Base-by-base conservation (phyloP, 2,797 vertebrate species). In the Fistularia commersonii region DNA sequence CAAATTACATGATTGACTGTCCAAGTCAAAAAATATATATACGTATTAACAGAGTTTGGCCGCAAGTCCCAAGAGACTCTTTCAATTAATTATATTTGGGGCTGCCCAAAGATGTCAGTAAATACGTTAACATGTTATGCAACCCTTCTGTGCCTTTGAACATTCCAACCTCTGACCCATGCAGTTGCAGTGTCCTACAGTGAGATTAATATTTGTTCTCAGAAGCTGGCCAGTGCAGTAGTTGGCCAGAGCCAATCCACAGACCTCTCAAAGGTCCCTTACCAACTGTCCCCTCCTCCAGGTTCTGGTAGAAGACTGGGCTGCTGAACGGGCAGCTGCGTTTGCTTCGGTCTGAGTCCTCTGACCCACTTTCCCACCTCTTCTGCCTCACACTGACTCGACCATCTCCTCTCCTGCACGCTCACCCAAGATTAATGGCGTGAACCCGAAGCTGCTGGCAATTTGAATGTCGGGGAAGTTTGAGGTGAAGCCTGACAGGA, bases 331-430 rank as follows among this genome's bases (percentile, higher is more conserved):
- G 85, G 80, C 89, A 91, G 82, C 83, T 90, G 88, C 77, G 76
- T 84, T 84, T 58, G 87, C 81, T 87, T 85, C 86, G 88, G 89
- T 92, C 87, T 58, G 82, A 79, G 87, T 89, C 85, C 83, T 85
- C 80, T 91, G 90, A 91, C 91, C 89, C 85, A 91, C 70, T 91
- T 92, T 85, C 61, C 69, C 79, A 83, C 77, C 83, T 81, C 61
- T 66, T 71, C 77, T 64, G 60, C 80, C 82, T 66, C 76, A 56
- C 32, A 13, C 13, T 41, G 63, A 76, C 66, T 37, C 54, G 14
- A 15, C 74, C 65, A 62, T 62, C 66, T 66, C 67, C 67, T 64
- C 74, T 69, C 69, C 58, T 48, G 45, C 75, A 65, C 73, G 58
- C 66, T 62, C 35, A 39, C 64, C 78, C 70, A 89, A 90, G 89